Percentiles rank a stretch among this genome's conserved stretches.
phyloP scores from a whole-genome alignment of 2,888 invertebrate species.

The Clistopyga incitator region DNA sequence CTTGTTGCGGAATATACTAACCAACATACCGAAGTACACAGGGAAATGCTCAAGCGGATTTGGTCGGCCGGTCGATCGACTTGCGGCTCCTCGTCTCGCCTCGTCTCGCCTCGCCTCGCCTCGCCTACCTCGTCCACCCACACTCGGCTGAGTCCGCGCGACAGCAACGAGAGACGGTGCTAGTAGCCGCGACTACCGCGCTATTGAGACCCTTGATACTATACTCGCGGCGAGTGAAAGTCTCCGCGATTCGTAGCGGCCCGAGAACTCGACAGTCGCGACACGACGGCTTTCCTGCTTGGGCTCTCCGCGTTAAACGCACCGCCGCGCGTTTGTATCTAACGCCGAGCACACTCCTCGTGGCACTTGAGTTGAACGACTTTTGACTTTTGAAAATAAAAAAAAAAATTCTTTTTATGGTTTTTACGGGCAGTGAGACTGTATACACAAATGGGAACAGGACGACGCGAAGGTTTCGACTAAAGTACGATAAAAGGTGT shows the following conservation, averaged over 20 bases:
- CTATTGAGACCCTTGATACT: constrained; percentile 58
- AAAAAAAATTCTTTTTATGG: no score
- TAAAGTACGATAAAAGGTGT: constrained; percentile 39
- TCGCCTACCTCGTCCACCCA: constrained; percentile 63
- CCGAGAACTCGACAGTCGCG: constrained; percentile 71
- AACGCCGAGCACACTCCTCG: no score
- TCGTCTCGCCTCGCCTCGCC: constrained; percentile 52
- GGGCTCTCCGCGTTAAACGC: constrained; percentile 36
- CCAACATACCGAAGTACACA: no score
- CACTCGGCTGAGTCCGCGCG: constrained; percentile 41
- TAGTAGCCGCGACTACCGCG: not conserved
- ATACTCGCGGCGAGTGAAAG: constrained; percentile 68
- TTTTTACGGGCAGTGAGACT: not conserved
- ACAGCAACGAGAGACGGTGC: not conserved
- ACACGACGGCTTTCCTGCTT: constrained; percentile 70
- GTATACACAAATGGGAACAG: not conserved
- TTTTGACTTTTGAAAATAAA: no score
- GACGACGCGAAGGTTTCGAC: not conserved
- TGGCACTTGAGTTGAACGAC: no score
- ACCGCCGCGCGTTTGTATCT: constrained; percentile 11
- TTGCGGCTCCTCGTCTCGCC: no score
- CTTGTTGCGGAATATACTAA: no score
- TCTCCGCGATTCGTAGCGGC: constrained; percentile 64
- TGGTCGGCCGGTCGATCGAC: no score
- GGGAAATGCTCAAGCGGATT: no score